Conservation (phyloP, 2,888 invertebrate genomes). For the Pedicia rivosa region DNA sequence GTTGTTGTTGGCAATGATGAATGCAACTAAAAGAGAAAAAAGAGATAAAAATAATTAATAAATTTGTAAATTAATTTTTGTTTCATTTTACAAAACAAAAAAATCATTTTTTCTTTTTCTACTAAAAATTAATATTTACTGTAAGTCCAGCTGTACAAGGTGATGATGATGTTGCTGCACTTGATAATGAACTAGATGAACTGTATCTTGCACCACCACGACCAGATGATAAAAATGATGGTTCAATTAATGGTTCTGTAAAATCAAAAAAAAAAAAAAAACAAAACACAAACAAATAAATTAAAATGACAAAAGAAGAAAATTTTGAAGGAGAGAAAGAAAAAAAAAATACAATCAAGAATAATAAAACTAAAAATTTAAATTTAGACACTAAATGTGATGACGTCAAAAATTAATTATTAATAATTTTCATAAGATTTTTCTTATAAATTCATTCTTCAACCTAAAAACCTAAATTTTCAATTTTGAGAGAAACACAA, state of each 20-base stretch:
- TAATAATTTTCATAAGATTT: too few relatives aligned
- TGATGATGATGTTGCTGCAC: constrained; percentile 33
- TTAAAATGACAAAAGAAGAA: too few relatives aligned
- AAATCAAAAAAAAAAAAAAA: neutral
- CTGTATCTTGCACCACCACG: constrained; percentile 26
- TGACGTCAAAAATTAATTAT: too few relatives aligned
- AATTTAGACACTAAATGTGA: too few relatives aligned
- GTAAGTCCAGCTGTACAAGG: constrained; percentile 17
- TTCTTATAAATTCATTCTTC: too few relatives aligned
- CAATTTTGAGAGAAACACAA: too few relatives aligned
- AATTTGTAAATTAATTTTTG: neutral
- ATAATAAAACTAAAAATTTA: too few relatives aligned
- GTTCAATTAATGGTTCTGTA: constrained; percentile 6
- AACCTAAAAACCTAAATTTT: too few relatives aligned
- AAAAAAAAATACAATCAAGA: too few relatives aligned
- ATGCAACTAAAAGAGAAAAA: constrained; percentile 18
- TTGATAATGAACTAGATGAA: constrained; percentile 34
- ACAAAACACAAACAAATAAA: too few relatives aligned
- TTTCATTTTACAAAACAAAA: neutral
- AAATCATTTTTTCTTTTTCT: constrained; percentile 10
- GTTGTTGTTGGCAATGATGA: constrained; percentile 23
- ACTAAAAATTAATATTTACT: neutral
- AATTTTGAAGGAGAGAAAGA: too few relatives aligned
- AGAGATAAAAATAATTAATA: constrained; percentile 11
- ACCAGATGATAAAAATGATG: constrained; percentile 1